Evolutionary conservation across 2,113 vertebrate species (phyloP), one percentile per base, ranked within the genome.

Genomic region (Tenebrosternarchus preto): DNA sequence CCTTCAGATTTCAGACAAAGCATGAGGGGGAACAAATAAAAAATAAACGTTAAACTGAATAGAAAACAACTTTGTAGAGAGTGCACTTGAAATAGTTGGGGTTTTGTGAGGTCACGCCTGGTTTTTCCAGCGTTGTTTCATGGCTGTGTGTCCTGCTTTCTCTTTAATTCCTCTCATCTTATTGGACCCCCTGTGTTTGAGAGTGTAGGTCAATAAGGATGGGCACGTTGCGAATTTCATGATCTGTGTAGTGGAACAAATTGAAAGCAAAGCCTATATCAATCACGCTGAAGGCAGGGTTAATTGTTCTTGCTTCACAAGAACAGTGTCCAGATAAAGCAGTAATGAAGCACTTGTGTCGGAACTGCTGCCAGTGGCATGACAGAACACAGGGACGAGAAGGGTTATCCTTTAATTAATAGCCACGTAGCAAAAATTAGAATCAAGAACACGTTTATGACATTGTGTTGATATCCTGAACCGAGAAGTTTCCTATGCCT

Each of bases 181-280:
- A 93, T 95, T 95, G 93, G 95, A 94, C 94, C 11, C 88, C 3
- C 86, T 91, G 92, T 91, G 90, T 95, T 93, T 93, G 93, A 94
- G 92, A 94, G 94, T 95, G 94, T 94, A 95, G 95, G 95, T 96
- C 95, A 95, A 94, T 95, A 94, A 95, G 94, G 95, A 95, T 95
- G 94, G 95, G 95, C 92, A 91, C 94, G 95, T 95, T 95, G 93
- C 93, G 94, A 95, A 95, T 96, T 96, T 96, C 95, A 95, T 96
- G 95, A 96, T 96, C 94, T 97, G 94, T 96, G 95, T 96, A 95
- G 95, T 97, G 96, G 96, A 97, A 97, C 96, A 98, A 97, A 98
- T 97, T 96, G 95, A 98, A 98, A 96, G 95, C 94, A 94, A 95
- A 95, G 95, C 95, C 94, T 92, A 94, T 97, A 98, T 98, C 96